These are phyloP conservation scores for Rousettus madagascariensis DNA, from an alignment of 2,797 vertebrate genomes.

Conservation along the genomic window DNA sequence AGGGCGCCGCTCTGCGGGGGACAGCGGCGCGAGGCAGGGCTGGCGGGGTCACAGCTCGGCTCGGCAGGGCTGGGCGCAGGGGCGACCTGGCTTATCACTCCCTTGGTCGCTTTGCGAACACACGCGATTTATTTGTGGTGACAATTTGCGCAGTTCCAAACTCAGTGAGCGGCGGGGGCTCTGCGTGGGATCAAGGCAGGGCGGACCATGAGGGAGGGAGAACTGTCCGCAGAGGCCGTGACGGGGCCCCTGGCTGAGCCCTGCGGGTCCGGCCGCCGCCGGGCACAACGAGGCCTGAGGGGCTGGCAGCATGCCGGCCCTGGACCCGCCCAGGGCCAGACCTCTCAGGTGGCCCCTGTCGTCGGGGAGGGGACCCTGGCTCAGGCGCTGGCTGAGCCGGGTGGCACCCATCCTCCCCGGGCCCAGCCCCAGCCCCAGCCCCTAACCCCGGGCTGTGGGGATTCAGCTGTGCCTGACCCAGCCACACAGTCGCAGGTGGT, in stretches of 20 bases:
- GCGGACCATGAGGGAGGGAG: no score
- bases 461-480: not conserved
- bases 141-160: not conserved
- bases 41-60: not conserved
- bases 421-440: not conserved
- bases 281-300: not conserved
- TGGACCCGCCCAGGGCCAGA: fast-evolving
- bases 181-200: not conserved
- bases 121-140: not conserved
- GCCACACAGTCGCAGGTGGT: not conserved
- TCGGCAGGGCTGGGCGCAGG: not conserved
- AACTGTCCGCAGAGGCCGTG: no score
- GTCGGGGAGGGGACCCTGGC: no score
- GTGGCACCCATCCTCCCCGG: not conserved
- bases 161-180: not conserved
- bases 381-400: no score
- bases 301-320: not conserved
- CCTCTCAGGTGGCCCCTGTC: no score
- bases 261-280: not conserved
- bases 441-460: not conserved
- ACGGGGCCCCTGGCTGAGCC: no score
- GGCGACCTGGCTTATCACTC: not conserved
- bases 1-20: not conserved
- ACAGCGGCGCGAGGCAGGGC: not conserved
- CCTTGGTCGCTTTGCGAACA: not conserved